phyloP scores from a whole-genome alignment of 2,888 invertebrate genomes.

The Himalopsyche japonica region DNA sequence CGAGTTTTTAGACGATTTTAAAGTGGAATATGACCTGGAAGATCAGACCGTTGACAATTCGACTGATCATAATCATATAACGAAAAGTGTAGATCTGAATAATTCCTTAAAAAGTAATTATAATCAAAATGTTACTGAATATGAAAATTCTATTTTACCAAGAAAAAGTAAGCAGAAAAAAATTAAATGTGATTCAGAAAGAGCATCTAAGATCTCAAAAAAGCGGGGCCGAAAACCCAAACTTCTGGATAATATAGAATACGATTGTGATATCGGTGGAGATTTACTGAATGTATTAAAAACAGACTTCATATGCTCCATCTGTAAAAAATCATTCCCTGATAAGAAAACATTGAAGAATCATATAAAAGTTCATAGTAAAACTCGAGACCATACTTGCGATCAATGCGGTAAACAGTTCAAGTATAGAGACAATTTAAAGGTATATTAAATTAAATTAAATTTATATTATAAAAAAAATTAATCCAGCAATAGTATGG shows the following conservation, averaged over 20 bases:
- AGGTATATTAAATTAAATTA: constrained; percentile 3
- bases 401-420: constrained; percentile 40
- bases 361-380: constrained; percentile 34
- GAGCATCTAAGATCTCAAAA: constrained; percentile 8
- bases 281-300: constrained; percentile 9
- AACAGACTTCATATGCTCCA: constrained; percentile 18
- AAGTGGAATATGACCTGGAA: constrained; percentile 19
- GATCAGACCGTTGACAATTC: not conserved
- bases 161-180: constrained; percentile 22
- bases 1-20: constrained; percentile 23
- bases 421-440: constrained; percentile 40
- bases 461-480: too few species aligned
- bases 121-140: constrained; percentile 7
- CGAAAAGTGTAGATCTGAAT: not conserved
- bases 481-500: too few species aligned
- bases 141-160: constrained; percentile 13
- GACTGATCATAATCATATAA: not conserved
- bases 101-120: not conserved
- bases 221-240: constrained; percentile 25
- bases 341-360: constrained; percentile 24
- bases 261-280: not conserved
- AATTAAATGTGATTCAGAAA: not conserved
- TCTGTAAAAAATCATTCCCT: constrained; percentile 27
- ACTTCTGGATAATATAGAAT: not conserved
- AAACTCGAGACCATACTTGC: constrained; percentile 37